Conservation (phyloP, 2,113 vertebrate species). For the Balaeniceps rex region DNA sequence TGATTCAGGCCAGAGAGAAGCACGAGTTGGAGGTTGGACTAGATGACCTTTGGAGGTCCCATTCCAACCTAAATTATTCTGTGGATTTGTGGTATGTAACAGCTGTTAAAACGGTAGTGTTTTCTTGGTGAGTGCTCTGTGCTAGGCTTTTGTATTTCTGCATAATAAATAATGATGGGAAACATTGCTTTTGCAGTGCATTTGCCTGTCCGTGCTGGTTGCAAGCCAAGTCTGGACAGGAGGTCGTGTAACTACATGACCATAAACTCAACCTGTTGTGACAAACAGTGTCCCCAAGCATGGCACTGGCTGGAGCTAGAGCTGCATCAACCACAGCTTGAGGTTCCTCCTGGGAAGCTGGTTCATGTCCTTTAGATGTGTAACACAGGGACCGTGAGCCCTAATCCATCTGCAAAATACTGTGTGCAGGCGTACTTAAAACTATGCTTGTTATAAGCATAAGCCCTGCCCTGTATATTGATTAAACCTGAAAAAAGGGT, state of each 20-base stretch:
- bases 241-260: background rate
- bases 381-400: fast-evolving
- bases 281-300: background rate
- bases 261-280: background rate
- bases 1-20: background rate
- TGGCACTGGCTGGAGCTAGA: background rate
- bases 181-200: fast-evolving
- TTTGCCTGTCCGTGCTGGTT: background rate
- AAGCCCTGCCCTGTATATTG: background rate
- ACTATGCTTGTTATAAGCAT: background rate
- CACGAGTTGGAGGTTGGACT: no score
- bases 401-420: background rate
- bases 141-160: background rate
- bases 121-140: no score
- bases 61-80: fast-evolving
- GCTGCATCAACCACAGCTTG: background rate
- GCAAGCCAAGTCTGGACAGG: background rate
- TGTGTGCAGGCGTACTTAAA: fast-evolving
- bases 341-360: background rate
- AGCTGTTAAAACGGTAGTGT: fast-evolving
- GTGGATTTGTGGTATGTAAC: background rate
- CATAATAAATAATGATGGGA: background rate
- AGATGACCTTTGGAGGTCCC: background rate
- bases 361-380: background rate
- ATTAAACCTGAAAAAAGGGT: background rate